These are phyloP conservation scores for Diachasmimorpha longicaudata DNA, from an alignment of 1,140 invertebrate genomes.

Conservation along the genomic window DNA sequence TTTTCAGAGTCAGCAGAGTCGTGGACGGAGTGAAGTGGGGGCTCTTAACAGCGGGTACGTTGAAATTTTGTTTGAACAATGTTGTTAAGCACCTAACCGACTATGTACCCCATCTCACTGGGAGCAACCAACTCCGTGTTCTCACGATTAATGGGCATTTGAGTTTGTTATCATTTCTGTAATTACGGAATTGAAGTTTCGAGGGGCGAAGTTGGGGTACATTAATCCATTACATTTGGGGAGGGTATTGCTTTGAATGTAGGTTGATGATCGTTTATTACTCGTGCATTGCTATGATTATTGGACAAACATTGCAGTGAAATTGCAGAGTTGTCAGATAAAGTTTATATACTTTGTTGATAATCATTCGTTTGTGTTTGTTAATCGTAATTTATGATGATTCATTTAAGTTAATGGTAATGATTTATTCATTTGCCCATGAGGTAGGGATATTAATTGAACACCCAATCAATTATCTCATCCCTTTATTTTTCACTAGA, in stretches of 20 bases:
- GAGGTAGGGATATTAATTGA: too few species aligned
- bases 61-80: conserved; percentile 9
- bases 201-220: not conserved
- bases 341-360: too few species aligned
- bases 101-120: not conserved
- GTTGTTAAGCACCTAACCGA: conserved; percentile 5
- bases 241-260: not conserved
- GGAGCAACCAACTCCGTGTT: not conserved
- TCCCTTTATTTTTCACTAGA: too few species aligned
- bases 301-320: too few species aligned
- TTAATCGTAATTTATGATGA: too few species aligned
- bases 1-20: conserved; percentile 6
- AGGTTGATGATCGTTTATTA: not conserved
- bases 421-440: too few species aligned
- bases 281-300: too few species aligned
- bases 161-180: conserved; percentile 5
- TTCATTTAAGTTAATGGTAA: too few species aligned
- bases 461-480: too few species aligned
- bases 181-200: not conserved
- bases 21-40: not conserved
- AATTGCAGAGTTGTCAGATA: too few species aligned
- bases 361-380: too few species aligned
- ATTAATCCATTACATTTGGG: not conserved
- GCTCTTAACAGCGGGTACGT: not conserved
- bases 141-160: not conserved